A percentile compares a stretch with the other conserved stretches of the same genome.
Evolutionary conservation across 2,888 invertebrate genomes (phyloP).

Genomic region (Cosmia pyralina): DNA sequence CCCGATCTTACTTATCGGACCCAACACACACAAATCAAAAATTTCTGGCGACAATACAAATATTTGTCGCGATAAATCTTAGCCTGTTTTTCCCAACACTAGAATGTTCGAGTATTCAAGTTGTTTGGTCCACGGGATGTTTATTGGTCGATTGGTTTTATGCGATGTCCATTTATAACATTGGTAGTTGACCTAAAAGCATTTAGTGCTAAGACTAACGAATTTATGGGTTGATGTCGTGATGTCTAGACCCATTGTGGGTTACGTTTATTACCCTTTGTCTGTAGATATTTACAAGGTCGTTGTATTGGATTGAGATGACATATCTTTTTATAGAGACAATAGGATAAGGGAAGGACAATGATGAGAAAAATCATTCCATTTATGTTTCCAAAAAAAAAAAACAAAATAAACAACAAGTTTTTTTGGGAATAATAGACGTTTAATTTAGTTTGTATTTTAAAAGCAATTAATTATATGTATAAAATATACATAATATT

Average conservation of each 20-base stretch:
- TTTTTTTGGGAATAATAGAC: too few relatives aligned
- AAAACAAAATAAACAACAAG: too few relatives aligned
- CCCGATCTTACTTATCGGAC: slow-evolving; percentile 52
- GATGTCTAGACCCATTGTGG: slow-evolving; percentile 44
- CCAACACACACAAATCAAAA: slow-evolving; percentile 67
- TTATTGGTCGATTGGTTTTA: slow-evolving; percentile 62
- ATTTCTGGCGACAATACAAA: slow-evolving; percentile 62
- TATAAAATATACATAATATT: too few relatives aligned
- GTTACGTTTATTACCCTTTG: slow-evolving; percentile 33
- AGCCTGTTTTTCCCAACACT: slow-evolving; percentile 56
- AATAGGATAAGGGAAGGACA: too few relatives aligned
- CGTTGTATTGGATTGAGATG: slow-evolving; percentile 1
- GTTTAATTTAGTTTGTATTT: too few relatives aligned
- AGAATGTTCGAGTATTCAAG: slow-evolving; percentile 44
- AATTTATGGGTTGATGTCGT: slow-evolving; percentile 55
- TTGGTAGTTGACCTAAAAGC: slow-evolving; percentile 66
- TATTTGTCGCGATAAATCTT: slow-evolving; percentile 70
- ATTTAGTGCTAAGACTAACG: slow-evolving; percentile 59
- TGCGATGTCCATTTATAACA: slow-evolving; percentile 64
- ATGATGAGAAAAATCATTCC: too few relatives aligned
- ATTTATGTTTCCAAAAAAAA: too few relatives aligned
- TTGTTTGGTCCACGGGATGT: slow-evolving; percentile 58
- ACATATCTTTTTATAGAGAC: neutral
- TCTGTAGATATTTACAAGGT: neutral
- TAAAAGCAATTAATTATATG: too few relatives aligned